Evolutionary conservation across 2,113 vertebrate species (phyloP).

Genomic region (Orientallactaga bullata): DNA sequence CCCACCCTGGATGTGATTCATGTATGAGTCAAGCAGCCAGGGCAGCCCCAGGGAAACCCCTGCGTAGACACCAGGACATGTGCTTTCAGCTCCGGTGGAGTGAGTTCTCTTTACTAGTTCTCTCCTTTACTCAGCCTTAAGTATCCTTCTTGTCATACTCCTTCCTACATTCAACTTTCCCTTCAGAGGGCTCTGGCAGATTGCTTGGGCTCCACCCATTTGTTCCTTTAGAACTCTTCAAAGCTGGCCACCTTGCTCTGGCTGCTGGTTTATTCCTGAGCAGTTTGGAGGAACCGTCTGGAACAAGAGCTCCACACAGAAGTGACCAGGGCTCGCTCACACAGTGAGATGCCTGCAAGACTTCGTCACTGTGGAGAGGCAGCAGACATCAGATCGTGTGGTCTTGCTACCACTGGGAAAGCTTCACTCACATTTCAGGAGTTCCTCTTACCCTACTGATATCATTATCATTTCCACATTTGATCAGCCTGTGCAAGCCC

Average conservation of each 20-base stretch:
- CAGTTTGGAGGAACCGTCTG: background rate
- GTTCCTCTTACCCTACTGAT: background rate
- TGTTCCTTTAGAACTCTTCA: conserved; percentile 13
- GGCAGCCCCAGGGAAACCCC: background rate
- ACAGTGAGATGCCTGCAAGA: background rate
- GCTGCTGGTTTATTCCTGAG: background rate
- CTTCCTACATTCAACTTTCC: background rate
- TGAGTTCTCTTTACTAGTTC: background rate
- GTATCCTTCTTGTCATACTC: background rate
- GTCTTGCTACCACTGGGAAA: background rate
- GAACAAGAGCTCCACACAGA: background rate
- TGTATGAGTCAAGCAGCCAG: background rate
- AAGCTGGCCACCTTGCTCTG: background rate
- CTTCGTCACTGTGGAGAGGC: rapidly evolving
- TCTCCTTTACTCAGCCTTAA: background rate
- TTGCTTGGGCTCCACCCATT: background rate
- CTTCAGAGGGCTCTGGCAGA: background rate
- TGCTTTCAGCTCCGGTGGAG: background rate
- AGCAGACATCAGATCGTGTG: background rate
- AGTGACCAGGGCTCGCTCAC: background rate
- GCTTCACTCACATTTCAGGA: background rate
- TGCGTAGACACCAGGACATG: background rate
- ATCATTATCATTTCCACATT: background rate
- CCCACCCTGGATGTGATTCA: conserved; percentile 15
- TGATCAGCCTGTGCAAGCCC: background rate